Evolutionary conservation across 2,888 invertebrate species (phyloP).

Genomic region (Chloromyia formosa): DNA sequence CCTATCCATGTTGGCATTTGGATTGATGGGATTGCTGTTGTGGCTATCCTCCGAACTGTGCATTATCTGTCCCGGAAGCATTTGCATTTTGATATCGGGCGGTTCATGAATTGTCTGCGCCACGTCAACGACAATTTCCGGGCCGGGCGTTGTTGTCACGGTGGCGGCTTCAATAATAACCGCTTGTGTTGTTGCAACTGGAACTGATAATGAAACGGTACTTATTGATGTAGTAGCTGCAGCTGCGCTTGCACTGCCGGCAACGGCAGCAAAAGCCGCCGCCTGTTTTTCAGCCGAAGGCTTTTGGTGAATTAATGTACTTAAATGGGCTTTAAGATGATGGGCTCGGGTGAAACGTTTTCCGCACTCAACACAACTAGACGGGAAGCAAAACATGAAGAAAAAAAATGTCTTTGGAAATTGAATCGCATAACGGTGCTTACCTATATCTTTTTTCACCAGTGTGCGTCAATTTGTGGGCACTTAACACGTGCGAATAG

Average conservation of each 20-base stretch:
- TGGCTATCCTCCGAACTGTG: conserved; percentile 16
- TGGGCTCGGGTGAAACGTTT: conserved; percentile 60
- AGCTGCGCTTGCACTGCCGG: neutral
- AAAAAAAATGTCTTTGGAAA: no score
- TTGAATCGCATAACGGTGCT: no score
- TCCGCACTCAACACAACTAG: conserved; percentile 60
- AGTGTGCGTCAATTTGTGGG: conserved; percentile 60
- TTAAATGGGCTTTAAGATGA: conserved; percentile 62
- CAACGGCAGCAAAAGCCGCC: neutral
- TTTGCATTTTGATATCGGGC: conserved; percentile 34
- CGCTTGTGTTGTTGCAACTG: neutral
- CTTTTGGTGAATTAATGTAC: conserved; percentile 59
- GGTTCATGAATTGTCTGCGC: no score
- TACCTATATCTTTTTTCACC: conserved; percentile 62
- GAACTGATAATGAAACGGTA: neutral
- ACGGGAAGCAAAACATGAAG: no score
- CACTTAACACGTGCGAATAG: conserved; percentile 61
- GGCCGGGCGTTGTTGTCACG: neutral
- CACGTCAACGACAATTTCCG: neutral
- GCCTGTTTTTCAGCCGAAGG: conserved; percentile 25
- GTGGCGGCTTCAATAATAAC: neutral
- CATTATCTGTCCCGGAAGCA: conserved; percentile 24
- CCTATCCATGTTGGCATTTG: neutral
- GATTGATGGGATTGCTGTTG: conserved; percentile 21
- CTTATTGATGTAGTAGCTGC: neutral